Base-by-base conservation (phyloP, 2,888 invertebrate species). In the Lumbricus terrestris region DNA sequence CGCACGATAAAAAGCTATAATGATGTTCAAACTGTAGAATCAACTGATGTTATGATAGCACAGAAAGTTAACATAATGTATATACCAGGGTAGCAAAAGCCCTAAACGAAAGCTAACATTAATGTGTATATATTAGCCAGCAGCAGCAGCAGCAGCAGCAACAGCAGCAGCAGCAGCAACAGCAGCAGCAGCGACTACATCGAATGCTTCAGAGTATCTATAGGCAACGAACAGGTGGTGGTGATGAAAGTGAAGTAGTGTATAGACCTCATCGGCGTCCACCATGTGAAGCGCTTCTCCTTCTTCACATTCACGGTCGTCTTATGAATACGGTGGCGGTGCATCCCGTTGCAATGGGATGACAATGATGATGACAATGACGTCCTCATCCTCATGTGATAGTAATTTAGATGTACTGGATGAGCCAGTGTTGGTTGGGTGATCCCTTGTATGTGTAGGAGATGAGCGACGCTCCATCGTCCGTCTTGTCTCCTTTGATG, bases 361-460 rank as follows among this genome's bases (percentile, higher is more conserved):
- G n/a, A n/a, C n/a, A n/a, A n/a, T n/a, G n/a, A n/a, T n/a, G n/a
- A n/a, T n/a, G n/a, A n/a, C n/a, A n/a, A 2, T 1, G n/a, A 0
- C n/a, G n/a, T 69, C 29, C 29, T 69, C 69, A 13, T 69, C n/a
- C 29, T 29, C 38, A n/a, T n/a, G n/a, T n/a, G n/a, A n/a, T n/a
- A n/a, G n/a, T n/a, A n/a, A n/a, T n/a, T 83, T 89, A 90, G 34
- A 82, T 18, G 82, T 90, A 83, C 29, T 90, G 42, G 40, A 91
- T 42, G 35, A 35, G 54, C 91, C 91, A 91, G 37, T 91, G 89
- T 54, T 91, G 91, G 88, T 90, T 90, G 85, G 88, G 20, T 2
- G 42, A 34, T 20, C 88, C 89, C n/a, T 91, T 89, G 89, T 90
- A 91, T 47, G 89, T 89, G 54, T 90, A 90, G 16, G 88, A 40